phyloP scores from a whole-genome alignment of 1,140 invertebrate species.

The Aphelinus certus region DNA sequence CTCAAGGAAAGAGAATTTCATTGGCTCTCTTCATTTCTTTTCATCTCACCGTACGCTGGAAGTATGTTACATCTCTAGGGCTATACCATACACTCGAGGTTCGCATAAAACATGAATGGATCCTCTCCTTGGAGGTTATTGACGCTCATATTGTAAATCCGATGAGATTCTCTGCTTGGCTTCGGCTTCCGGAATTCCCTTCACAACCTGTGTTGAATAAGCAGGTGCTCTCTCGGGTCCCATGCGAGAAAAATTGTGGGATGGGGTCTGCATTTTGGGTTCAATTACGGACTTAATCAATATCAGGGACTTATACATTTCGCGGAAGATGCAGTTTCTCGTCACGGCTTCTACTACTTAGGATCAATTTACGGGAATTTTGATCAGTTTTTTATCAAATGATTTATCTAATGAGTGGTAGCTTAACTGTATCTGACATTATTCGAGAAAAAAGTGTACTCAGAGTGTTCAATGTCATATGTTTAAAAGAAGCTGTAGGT shows the following conservation, averaged over 20 bases:
- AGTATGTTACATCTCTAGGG: no score
- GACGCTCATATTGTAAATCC: slow-evolving; percentile 4
- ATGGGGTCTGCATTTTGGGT: not conserved
- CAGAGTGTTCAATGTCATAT: no score
- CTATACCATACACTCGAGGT: no score
- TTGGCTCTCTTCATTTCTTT: no score
- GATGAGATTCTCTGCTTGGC: not conserved
- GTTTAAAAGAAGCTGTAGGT: no score
- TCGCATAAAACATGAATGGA: not conserved
- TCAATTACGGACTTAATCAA: slow-evolving; percentile 16
- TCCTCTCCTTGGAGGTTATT: slow-evolving; percentile 20
- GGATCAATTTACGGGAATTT: slow-evolving; percentile 8
- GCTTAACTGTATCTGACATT: slow-evolving; percentile 16
- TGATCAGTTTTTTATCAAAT: slow-evolving; percentile 17
- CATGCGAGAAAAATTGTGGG: slow-evolving; percentile 18
- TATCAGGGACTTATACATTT: slow-evolving; percentile 22
- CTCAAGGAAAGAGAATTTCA: no score
- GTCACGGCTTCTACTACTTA: slow-evolving; percentile 25
- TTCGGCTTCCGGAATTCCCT: slow-evolving; percentile 30
- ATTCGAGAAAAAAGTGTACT: not conserved
- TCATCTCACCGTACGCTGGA: no score
- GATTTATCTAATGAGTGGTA: slow-evolving; percentile 21
- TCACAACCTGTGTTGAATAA: slow-evolving; percentile 1
- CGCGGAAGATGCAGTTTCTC: not conserved
- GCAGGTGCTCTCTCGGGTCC: slow-evolving; percentile 6